These are phyloP conservation scores for Dorcus parallelipipedus DNA, from an alignment of 2,888 invertebrate genomes.

Conservation along the genomic window DNA sequence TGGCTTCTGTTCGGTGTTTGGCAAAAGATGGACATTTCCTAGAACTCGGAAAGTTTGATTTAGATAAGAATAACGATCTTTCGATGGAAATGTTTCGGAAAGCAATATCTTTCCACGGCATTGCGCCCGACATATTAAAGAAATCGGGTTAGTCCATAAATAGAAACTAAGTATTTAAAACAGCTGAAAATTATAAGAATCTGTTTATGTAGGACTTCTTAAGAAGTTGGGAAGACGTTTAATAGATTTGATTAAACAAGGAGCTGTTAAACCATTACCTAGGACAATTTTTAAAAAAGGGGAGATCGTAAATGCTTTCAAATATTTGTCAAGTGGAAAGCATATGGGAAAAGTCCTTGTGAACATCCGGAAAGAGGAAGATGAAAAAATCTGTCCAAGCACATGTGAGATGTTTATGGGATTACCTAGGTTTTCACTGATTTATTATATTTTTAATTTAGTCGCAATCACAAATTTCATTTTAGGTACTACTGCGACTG, in stretches of 20 bases:
- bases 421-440: conserved; percentile 1
- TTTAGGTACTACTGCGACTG: conserved; percentile 23
- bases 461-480: conserved; percentile 3
- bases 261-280: conserved; percentile 67
- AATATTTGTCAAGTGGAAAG: conserved; percentile 64
- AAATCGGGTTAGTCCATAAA: neutral
- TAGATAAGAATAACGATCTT: conserved; percentile 61
- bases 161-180: too few relatives aligned
- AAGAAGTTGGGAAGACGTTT: too few relatives aligned
- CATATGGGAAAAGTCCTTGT: conserved; percentile 73
- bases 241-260: conserved; percentile 40
- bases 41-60: conserved; percentile 82
- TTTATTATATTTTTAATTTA: neutral
- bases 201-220: too few relatives aligned
- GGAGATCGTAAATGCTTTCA: conserved; percentile 71
- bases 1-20: conserved; percentile 63
- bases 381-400: neutral
- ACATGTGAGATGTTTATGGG: conserved; percentile 10
- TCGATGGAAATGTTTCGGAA: conserved; percentile 54
- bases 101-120: conserved; percentile 64
- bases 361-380: conserved; percentile 38
- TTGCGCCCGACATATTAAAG: conserved; percentile 61
- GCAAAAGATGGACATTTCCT: conserved; percentile 65
- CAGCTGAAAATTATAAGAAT: too few relatives aligned
- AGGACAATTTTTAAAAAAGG: conserved; percentile 61